Base-by-base conservation (phyloP, 2,113 vertebrate species). In the Channa argus region DNA sequence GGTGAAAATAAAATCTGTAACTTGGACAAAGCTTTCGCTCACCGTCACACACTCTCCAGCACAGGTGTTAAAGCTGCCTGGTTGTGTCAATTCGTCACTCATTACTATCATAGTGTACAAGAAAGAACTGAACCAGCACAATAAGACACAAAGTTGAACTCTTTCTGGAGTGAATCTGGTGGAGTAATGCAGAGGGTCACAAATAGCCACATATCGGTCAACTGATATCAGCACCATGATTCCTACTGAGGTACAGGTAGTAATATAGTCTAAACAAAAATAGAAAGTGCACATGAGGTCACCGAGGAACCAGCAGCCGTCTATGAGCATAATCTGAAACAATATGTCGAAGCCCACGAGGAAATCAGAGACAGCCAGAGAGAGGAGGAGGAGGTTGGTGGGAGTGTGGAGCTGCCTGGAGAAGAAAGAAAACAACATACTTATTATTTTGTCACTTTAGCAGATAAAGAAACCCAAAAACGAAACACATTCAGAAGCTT, bases 361-460 rank as follows among this genome's bases (percentile, higher is more conserved):
- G 24, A 24, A 24, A 24, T 24, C 24, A 24, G 24, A 24, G 24
- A 67, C 45, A n/a, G 65, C 65, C 79, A 82, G 37, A 3, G 79
- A 92, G 49, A 90, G 77, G 33, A 92, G 63, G 5, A 92, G 70
- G 49, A 84, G n/a, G 62, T 92, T 90, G 61, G 86, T 88, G 5
- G 85, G 71, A 13, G 84, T 90, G 64, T 92, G 90, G 13, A 92
- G 89, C 63, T 91, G 79, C 72, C 82, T 92, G 82, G 68, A 24
- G n/a, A 37, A 5, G n/a, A 6, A 58, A 6, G 10, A 52, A 24
- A 59, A 8, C 12, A 5, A 33, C n/a, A 47, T 6, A 55, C 5
- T 2, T 50, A 50, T 50, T 15, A 15, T 14, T 8, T 14, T 5
- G 14, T 47, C 46, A 9, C 24, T 24, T 24, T 24, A 24, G 24